Evolutionary conservation across 2,797 vertebrate genomes (phyloP), one percentile per base, ranked within the genome.

Genomic region (Phylloscopus collybita): DNA sequence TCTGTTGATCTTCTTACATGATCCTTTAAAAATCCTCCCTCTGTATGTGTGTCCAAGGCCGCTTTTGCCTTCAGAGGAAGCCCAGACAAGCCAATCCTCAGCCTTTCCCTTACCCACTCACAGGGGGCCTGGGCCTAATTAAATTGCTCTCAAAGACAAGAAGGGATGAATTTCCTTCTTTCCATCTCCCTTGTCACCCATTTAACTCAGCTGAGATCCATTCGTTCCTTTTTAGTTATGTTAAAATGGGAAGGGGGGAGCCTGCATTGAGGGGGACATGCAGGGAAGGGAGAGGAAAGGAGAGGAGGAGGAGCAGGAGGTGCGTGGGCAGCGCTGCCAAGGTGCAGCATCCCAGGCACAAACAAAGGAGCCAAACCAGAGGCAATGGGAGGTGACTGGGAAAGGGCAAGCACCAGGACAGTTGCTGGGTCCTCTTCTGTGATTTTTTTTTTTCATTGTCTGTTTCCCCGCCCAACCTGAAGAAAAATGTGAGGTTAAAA

Each of bases 1-100:
- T 99, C 98, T 97, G 99, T 98, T 99, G 99, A 99, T 99, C 99
- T 99, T 98, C 93, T 98, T 98, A 99, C 98, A 99, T 98, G 98
- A 99, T 99, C 99, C 98, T 98, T 98, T 98, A 98, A 98, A 99
- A 98, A 99, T 98, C 98, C 98, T 98, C 97, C 98, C 98, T 97
- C 97, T 97, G 96, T 96, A 95, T 97, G 96, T 96, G 97, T 94
- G 97, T 98, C 98, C 98, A 98, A 98, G 97, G 97, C 98, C 10
- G 82, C 93, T 91, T 96, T 90, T 97, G 97, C 98, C 98, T 98
- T 97, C 76, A 94, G 95, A 97, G 96, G 95, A 98, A 98, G 91
- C 97, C 94, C 70, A 88, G 95, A 91, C 92, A 91, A 97, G 96
- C 96, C 95, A 97, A 95, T 97, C 95, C 95, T 92, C 93, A 97